Percentiles rank a stretch among this genome's conserved stretches.
Evolutionary conservation across 2,113 vertebrate species (phyloP).

Genomic region (Oryzias javanicus): DNA sequence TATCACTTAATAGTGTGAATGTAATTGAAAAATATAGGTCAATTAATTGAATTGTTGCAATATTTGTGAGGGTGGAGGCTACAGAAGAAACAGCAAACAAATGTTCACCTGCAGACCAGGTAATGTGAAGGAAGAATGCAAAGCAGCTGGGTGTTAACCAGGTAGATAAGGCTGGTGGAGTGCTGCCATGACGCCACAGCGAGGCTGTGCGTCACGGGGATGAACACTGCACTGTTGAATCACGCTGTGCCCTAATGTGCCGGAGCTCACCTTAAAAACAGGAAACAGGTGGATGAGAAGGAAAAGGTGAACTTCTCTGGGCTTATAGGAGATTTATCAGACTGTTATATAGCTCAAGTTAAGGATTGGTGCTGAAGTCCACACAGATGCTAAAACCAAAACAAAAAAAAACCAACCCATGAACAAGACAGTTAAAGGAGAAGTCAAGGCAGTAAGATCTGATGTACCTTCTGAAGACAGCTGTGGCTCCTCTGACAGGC

Average conservation of each 20-base stretch:
- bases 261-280: no score
- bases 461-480: no score
- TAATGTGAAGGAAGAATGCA: constrained; percentile 28
- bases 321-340: no score
- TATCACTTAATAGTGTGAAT: no score
- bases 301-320: not conserved
- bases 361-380: no score
- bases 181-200: constrained; percentile 1
- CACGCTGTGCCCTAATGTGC: not conserved
- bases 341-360: no score
- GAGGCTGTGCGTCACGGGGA: constrained; percentile 1
- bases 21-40: not conserved
- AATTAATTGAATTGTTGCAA: constrained; percentile 8
- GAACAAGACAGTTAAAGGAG: no score
- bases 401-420: no score
- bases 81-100: not conserved
- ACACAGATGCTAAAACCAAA: no score
- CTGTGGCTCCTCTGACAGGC: no score
- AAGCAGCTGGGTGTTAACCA: constrained; percentile 16
- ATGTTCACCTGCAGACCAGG: constrained; percentile 9
- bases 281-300: not conserved
- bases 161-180: constrained; percentile 19
- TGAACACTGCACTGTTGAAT: not conserved
- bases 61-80: not conserved
- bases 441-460: no score